Conservation (phyloP, 2,113 vertebrate genomes). For the Oryzias curvinotus region DNA sequence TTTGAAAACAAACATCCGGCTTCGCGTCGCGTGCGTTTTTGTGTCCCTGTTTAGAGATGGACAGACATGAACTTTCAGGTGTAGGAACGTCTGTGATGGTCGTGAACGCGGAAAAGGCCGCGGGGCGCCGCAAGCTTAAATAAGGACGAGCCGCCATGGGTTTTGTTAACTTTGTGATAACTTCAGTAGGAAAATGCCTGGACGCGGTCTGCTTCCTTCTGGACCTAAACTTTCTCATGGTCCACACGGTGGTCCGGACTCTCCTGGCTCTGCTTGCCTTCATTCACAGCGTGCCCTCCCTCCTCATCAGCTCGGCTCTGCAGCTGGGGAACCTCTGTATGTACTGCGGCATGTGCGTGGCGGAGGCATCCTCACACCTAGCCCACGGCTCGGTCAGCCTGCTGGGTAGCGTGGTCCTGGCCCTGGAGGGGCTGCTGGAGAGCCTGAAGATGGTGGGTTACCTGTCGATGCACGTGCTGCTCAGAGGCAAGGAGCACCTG, state of each 20-base stretch:
- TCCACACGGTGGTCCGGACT: conserved; percentile 82
- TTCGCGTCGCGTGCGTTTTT: conserved; percentile 33
- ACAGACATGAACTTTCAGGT: not conserved
- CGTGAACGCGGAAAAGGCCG: conserved; percentile 16
- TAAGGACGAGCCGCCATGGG: conserved; percentile 75
- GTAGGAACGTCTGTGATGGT: conserved; percentile 42
- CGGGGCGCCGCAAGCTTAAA: conserved; percentile 8
- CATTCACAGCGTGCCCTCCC: conserved; percentile 77
- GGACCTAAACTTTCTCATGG: conserved; percentile 89
- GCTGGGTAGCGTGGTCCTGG: conserved; percentile 66
- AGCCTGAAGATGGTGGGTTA: conserved; percentile 88
- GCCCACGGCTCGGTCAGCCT: conserved; percentile 59
- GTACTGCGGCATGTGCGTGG: conserved; percentile 63
- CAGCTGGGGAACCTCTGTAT: conserved; percentile 78
- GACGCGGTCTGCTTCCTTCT: conserved; percentile 83
- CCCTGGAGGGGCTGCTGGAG: conserved; percentile 82
- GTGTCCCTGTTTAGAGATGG: not conserved
- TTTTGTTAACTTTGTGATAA: conserved; percentile 79
- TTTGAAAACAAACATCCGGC: conserved; percentile 73
- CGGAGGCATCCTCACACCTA: conserved; percentile 64
- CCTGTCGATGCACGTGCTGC: conserved; percentile 79
- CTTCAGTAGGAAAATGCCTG: conserved; percentile 78
- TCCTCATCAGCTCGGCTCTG: conserved; percentile 65
- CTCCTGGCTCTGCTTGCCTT: conserved; percentile 78
- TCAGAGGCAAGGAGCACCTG: conserved; percentile 84